Evolutionary conservation across 2,113 vertebrate genomes (phyloP), one percentile per base, ranked within the genome.

Genomic region (Xenotilapia leptura): DNA sequence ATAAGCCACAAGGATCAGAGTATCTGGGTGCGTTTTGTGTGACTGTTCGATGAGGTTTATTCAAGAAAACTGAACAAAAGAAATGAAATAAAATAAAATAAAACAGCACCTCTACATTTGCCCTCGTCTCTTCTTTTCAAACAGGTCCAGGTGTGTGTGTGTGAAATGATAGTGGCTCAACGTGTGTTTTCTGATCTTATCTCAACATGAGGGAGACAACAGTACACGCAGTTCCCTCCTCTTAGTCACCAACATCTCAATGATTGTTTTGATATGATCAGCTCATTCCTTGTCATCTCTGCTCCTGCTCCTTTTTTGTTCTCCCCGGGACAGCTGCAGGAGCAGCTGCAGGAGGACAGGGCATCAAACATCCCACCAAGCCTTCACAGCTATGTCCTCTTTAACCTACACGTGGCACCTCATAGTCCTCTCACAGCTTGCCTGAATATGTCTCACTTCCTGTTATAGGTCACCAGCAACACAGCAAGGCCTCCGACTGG

Each of bases 281-380:
- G 87, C 92, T 91, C 82, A 84, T 56, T 83, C 55, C 77, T 9
- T 68, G 65, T 83, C 79, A 47, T 77, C 82, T 17, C 75, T 28
- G 9, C 73, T 26, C 51, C 83, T n/a, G 62, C 75, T 83, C 73
- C 13, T 49, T 26, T 77, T 40, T 68, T 68, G 62, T 68, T 79
- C 83, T 82, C 88, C 73, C 26, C 38, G 45, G 85, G 94, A 93
- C 94, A 95, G 94, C 93, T 95, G 93, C 84, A 81, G 83, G 75
- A 94, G 91, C 95, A 95, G 94, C 95, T 95, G 94, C 91, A 84
- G 83, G 88, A 58, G 33, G 83, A 88, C 90, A 21, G 91, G 89
- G 89, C 88, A 89, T 91, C 83, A 90, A 90, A 90, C 88, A 79
- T 88, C 86, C 83, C 90, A 82, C 73, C 75, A 55, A 82, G 80